Evolutionary conservation across 2,888 invertebrate species (phyloP).

Genomic region (Brachyopa scutellaris): DNA sequence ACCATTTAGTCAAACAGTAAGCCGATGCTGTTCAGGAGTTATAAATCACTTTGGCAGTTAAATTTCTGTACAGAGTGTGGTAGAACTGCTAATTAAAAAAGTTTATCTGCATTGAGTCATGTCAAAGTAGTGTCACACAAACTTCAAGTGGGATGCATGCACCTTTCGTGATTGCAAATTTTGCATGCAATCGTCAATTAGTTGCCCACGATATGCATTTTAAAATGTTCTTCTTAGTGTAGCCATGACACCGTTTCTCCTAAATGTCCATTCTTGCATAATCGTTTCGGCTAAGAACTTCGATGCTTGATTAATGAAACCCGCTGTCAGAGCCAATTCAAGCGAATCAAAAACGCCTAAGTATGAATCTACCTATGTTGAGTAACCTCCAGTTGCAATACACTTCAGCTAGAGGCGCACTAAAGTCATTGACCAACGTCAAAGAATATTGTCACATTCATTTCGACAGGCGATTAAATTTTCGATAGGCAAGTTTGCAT

Average conservation of each 20-base stretch:
- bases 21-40: neutral
- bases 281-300: constrained; percentile 18
- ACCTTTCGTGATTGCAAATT: constrained; percentile 31
- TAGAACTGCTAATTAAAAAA: constrained; percentile 8
- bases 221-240: constrained; percentile 41
- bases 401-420: too few species aligned
- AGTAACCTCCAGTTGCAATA: too few species aligned
- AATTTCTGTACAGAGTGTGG: neutral
- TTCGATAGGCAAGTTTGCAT: neutral
- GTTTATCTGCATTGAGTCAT: too few species aligned
- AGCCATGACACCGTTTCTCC: constrained; percentile 52
- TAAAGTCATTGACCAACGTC: constrained; percentile 14
- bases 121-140: too few species aligned
- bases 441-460: constrained; percentile 35
- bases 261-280: constrained; percentile 24
- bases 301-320: neutral
- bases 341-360: constrained; percentile 20
- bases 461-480: neutral
- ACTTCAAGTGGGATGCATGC: too few species aligned
- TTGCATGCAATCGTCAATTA: constrained; percentile 29
- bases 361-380: neutral
- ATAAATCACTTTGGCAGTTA: neutral
- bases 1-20: neutral
- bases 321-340: constrained; percentile 4
- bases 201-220: constrained; percentile 22